These are phyloP conservation scores for Pipistrellus nathusii DNA, from an alignment of 2,797 vertebrate genomes.

Conservation along the genomic window DNA sequence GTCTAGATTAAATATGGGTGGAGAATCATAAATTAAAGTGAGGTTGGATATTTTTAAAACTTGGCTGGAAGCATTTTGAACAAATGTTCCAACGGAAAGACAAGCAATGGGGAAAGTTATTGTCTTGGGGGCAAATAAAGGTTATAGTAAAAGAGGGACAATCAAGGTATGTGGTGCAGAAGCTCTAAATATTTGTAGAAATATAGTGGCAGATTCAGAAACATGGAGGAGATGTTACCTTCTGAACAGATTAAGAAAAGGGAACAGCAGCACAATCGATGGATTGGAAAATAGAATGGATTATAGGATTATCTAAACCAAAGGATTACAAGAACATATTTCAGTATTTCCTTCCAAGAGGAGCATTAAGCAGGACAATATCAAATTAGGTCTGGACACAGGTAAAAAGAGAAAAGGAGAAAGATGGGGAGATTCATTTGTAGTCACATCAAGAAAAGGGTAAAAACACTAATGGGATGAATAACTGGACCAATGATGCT, in stretches of 20 bases:
- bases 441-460: not conserved
- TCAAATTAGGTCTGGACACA: not conserved
- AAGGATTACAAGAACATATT: not conserved
- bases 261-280: not conserved
- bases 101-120: not conserved
- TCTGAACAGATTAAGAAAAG: not conserved
- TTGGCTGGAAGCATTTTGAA: not conserved
- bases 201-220: not conserved
- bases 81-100: slow-evolving; percentile 3
- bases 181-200: not conserved
- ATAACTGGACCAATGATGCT: not conserved
- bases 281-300: not conserved
- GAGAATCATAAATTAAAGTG: not conserved
- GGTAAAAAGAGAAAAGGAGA: not conserved
- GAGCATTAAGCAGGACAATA: not conserved
- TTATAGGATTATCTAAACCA: not conserved
- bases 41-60: not conserved
- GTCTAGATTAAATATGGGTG: not conserved
- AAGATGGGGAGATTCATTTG: not conserved
- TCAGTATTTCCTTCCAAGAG: not conserved
- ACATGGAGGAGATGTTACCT: not conserved
- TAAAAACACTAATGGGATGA: not conserved
- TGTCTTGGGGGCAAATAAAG: not conserved
- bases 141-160: not conserved
- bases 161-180: not conserved